These are phyloP conservation scores for cat (Felis catus) DNA, from an alignment of 2,113 vertebrate species.

Conservation along the genomic window DNA sequence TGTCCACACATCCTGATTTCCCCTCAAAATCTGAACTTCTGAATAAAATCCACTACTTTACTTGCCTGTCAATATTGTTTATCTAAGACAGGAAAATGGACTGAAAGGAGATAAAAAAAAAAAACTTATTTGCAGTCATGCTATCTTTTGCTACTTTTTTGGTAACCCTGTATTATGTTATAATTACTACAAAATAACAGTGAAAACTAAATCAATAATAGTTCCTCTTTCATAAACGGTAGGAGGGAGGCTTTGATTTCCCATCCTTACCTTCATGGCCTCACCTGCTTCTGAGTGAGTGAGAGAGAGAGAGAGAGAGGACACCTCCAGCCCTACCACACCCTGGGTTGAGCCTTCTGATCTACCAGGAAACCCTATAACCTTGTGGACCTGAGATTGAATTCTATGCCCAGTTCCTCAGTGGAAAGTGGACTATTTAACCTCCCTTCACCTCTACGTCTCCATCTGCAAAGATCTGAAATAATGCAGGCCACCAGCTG, in stretches of 20 bases:
- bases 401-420: constrained; percentile 5
- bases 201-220: neutral
- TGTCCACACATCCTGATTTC: neutral
- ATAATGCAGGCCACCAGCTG: constrained; percentile 51
- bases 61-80: neutral
- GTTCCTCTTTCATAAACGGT: neutral
- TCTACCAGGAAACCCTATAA: neutral
- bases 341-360: neutral
- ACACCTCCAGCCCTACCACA: neutral
- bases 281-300: neutral
- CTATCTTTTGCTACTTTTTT: neutral
- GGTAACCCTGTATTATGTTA: neutral
- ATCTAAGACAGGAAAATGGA: neutral
- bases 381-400: neutral
- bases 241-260: neutral
- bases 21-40: neutral
- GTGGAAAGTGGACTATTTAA: neutral
- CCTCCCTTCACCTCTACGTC: neutral
- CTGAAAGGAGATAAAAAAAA: neutral
- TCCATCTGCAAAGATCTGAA: constrained; percentile 51
- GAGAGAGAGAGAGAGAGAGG: neutral
- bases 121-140: neutral
- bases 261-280: neutral
- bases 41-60: neutral
- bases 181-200: neutral